Evolutionary conservation across 2,888 invertebrate species (phyloP).

Genomic region (Ichneumoninae sp.): DNA sequence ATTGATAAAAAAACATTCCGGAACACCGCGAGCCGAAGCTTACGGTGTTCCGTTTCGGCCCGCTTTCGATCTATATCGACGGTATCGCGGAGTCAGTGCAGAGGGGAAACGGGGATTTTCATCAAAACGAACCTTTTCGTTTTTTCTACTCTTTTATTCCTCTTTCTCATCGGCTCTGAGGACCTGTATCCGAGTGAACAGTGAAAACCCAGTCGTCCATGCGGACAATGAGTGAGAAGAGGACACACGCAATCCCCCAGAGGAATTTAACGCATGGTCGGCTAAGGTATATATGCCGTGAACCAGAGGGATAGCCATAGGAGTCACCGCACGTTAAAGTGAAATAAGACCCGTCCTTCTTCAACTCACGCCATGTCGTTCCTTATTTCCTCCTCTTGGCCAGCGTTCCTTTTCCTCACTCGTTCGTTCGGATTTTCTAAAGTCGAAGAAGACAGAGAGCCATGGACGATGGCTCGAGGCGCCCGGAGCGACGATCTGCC

Average conservation of each 20-base stretch:
- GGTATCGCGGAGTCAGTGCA: neutral
- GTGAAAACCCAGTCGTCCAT: neutral
- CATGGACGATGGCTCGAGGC: neutral
- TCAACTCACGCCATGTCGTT: slow-evolving; percentile 16
- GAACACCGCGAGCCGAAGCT: too few relatives aligned
- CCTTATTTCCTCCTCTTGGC: neutral
- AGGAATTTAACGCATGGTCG: slow-evolving; percentile 68
- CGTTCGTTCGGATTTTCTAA: slow-evolving; percentile 39
- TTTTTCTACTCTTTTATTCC: slow-evolving; percentile 1
- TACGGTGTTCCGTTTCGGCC: too few relatives aligned
- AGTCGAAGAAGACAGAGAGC: slow-evolving; percentile 2
- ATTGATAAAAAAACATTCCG: too few relatives aligned
- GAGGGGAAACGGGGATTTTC: neutral
- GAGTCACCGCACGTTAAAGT: slow-evolving; percentile 48
- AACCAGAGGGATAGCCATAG: slow-evolving; percentile 33
- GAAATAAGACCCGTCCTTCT: slow-evolving; percentile 56
- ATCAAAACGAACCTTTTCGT: slow-evolving; percentile 6
- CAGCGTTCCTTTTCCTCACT: slow-evolving; percentile 12
- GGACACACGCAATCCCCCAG: slow-evolving; percentile 44
- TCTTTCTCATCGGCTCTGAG: neutral
- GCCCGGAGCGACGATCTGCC: slow-evolving; percentile 41
- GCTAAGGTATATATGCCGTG: slow-evolving; percentile 53
- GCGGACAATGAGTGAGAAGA: slow-evolving; percentile 6
- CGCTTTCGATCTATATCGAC: neutral
- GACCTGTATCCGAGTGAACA: neutral